Conservation (phyloP, 2,888 invertebrate species). For the Agrochola lychnidis region DNA sequence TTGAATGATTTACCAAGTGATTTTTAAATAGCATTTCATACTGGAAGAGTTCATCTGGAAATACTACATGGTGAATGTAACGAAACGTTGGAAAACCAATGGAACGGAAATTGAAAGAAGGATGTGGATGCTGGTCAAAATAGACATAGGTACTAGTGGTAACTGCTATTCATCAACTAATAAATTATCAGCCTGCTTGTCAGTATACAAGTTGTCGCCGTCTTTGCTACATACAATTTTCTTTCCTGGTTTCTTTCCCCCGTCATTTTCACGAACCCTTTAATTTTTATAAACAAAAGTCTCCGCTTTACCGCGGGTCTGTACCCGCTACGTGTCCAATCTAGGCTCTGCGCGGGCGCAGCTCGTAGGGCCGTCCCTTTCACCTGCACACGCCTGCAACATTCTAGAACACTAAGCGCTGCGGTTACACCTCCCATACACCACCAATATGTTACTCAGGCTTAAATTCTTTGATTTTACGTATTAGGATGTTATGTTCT, state of each 20-base stretch:
- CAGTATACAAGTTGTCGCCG: neutral
- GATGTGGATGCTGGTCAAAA: neutral
- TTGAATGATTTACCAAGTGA: neutral
- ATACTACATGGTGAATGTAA: neutral
- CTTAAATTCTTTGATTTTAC: neutral
- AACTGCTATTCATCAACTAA: neutral
- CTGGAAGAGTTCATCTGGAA: neutral
- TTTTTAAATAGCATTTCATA: neutral
- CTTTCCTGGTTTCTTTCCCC: neutral
- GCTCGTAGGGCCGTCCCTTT: slow-evolving; percentile 79
- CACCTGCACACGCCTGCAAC: slow-evolving; percentile 74
- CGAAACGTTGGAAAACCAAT: neutral
- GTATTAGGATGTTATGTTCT: too few relatives aligned
- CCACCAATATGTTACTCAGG: neutral
- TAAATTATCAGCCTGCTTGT: neutral
- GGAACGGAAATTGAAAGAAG: neutral
- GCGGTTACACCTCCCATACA: slow-evolving; percentile 41
- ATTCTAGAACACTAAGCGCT: slow-evolving; percentile 68
- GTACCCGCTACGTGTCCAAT: slow-evolving; percentile 62
- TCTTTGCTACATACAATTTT: neutral
- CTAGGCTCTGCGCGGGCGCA: slow-evolving; percentile 58
- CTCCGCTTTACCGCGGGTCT: slow-evolving; percentile 23
- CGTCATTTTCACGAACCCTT: neutral
- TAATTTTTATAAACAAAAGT: neutral
- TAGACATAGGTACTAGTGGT: neutral